Conservation (phyloP, 1,140 invertebrate genomes). For the Drosophila azteca region DNA sequence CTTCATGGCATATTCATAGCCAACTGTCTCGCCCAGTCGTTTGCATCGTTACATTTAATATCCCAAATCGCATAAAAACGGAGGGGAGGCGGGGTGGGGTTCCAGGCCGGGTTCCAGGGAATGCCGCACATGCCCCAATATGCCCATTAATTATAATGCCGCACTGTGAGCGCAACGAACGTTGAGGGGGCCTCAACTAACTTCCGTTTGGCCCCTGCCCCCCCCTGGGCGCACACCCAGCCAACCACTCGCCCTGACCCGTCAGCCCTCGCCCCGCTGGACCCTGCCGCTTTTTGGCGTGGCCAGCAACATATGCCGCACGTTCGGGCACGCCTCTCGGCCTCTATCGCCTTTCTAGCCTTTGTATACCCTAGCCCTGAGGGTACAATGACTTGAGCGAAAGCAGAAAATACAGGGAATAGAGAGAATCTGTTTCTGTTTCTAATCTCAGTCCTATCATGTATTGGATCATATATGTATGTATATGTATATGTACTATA, state of each 20-base stretch:
- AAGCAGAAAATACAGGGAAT: too few relatives aligned
- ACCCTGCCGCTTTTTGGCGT: background rate
- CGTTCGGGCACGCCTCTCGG: slow-evolving; percentile 28
- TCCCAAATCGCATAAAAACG: slow-evolving; percentile 55
- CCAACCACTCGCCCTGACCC: background rate
- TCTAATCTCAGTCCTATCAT: too few relatives aligned
- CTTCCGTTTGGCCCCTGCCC: slow-evolving; percentile 26
- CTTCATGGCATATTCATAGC: slow-evolving; percentile 65
- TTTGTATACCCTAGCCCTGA: slow-evolving; percentile 43
- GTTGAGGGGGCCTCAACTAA: slow-evolving; percentile 16
- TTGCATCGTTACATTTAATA: slow-evolving; percentile 75
- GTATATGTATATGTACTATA: too few relatives aligned
- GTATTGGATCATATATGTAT: too few relatives aligned
- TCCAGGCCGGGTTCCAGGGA: slow-evolving; percentile 10
- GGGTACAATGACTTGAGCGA: too few relatives aligned
- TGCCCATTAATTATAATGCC: slow-evolving; percentile 79
- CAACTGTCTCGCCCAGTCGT: slow-evolving; percentile 42
- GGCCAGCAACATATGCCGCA: slow-evolving; percentile 62
- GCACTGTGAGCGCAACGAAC: slow-evolving; percentile 50
- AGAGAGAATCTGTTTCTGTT: too few relatives aligned
- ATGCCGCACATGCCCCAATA: slow-evolving; percentile 61
- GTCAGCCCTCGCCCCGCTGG: background rate
- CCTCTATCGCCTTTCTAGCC: slow-evolving; percentile 47
- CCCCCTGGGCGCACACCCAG: background rate
- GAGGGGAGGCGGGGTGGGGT: slow-evolving; percentile 11